Percentiles rank a stretch among this genome's conserved stretches.
Evolutionary conservation across 2,113 vertebrate species (phyloP).

Genomic region (Pelobates fuscus): DNA sequence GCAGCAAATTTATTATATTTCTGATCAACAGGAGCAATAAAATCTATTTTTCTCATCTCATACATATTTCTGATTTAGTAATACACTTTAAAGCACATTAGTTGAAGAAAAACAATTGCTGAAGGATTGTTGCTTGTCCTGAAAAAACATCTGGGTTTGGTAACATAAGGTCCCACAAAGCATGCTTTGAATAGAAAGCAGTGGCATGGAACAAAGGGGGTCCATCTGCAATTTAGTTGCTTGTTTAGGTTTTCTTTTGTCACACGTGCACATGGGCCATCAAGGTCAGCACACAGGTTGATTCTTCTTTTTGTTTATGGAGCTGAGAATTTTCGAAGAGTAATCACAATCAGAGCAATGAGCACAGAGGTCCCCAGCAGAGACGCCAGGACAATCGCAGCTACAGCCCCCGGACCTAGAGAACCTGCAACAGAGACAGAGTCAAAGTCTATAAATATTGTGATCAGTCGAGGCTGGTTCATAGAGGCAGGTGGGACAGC

Average conservation of each 20-base stretch:
- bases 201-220: slow-evolving; percentile 1
- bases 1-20: not conserved
- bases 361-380: slow-evolving; percentile 92
- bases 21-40: not conserved
- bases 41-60: not conserved
- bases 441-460: no score
- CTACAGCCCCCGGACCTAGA: slow-evolving; percentile 88
- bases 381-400: slow-evolving; percentile 93
- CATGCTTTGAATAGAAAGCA: slow-evolving; percentile 11
- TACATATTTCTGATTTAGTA: not conserved
- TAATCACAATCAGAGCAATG: slow-evolving; percentile 89
- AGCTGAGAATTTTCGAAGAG: slow-evolving; percentile 87
- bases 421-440: slow-evolving; percentile 67
- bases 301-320: slow-evolving; percentile 77
- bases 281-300: slow-evolving; percentile 15
- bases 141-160: slow-evolving; percentile 1
- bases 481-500: no score
- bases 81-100: not conserved
- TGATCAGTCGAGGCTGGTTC: no score
- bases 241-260: not conserved
- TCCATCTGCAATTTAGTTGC: slow-evolving; percentile 23
- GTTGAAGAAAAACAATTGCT: not conserved
- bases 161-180: not conserved
- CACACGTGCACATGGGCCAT: slow-evolving; percentile 17
- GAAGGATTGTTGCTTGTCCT: not conserved